These are phyloP conservation scores for Montipora efflorescens DNA, from an alignment of 64 coral and sea anemone genomes.

Conservation along the genomic window DNA sequence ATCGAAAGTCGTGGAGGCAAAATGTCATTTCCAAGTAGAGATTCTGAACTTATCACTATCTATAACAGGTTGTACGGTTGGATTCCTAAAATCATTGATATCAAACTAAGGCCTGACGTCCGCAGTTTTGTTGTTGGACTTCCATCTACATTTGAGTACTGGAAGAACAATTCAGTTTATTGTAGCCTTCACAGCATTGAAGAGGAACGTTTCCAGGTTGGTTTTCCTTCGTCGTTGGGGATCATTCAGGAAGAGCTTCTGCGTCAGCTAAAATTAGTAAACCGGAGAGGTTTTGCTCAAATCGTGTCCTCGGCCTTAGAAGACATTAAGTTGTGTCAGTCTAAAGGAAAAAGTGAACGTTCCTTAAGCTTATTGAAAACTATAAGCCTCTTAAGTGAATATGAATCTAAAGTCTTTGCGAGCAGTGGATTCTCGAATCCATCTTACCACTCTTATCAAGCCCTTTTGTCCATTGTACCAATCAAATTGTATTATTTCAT, in stretches of 20 bases:
- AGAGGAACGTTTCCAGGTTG: neutral
- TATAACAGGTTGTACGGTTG: neutral
- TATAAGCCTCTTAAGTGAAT: neutral
- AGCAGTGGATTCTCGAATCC: neutral
- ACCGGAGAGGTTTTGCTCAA: neutral
- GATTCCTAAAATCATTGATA: neutral
- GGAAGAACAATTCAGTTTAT: neutral
- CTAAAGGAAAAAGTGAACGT: neutral
- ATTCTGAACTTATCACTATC: neutral
- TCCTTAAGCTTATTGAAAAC: neutral
- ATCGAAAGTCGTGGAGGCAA: conserved; percentile 1
- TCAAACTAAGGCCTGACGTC: neutral
- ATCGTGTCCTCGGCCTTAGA: neutral
- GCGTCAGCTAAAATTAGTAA: neutral
- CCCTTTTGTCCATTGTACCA: neutral
- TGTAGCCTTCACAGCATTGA: neutral
- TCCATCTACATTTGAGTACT: neutral
- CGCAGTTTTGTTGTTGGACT: neutral
- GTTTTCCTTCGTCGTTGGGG: neutral
- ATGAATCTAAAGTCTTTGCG: neutral
- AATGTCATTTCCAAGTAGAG: neutral
- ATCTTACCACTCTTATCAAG: neutral
- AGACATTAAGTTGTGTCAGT: neutral
- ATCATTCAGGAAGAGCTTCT: neutral
- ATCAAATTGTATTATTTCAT: neutral